These are phyloP conservation scores for Poliocrania exsul DNA, from an alignment of 2,797 vertebrate genomes.

Conservation along the genomic window DNA sequence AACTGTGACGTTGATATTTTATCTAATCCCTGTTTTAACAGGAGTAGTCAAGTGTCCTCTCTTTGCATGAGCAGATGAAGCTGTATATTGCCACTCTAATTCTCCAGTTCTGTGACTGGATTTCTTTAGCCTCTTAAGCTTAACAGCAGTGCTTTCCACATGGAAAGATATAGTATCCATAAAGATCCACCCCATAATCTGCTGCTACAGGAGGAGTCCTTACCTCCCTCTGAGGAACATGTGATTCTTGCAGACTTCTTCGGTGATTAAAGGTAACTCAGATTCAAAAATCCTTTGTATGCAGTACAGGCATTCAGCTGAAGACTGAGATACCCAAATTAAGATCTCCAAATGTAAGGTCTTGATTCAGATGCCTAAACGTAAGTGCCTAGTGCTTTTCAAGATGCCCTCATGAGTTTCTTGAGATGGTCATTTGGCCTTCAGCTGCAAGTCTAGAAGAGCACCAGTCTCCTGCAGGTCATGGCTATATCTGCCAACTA, in stretches of 20 bases:
- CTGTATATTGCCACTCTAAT: background rate
- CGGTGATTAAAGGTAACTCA: background rate
- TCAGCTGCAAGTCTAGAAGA: background rate
- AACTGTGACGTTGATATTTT: background rate
- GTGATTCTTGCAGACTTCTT: background rate
- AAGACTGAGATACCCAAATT: background rate
- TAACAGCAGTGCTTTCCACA: background rate
- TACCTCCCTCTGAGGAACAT: background rate
- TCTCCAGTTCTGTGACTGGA: background rate
- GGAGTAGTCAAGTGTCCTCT: background rate
- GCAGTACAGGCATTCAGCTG: background rate
- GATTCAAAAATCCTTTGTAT: background rate
- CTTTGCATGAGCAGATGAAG: background rate
- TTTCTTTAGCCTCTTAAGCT: slow-evolving; percentile 4
- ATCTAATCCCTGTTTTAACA: background rate
- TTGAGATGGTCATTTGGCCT: background rate
- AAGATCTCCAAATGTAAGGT: background rate
- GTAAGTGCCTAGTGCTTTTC: background rate
- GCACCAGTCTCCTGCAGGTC: background rate
- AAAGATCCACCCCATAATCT: background rate
- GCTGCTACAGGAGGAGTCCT: background rate
- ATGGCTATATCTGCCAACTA: background rate
- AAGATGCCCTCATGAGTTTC: background rate
- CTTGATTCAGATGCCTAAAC: background rate
- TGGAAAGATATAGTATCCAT: background rate